Percentiles rank a stretch among this genome's conserved stretches.
phyloP scores from a whole-genome alignment of 2,113 vertebrate species.

The Hippocampus comes region DNA sequence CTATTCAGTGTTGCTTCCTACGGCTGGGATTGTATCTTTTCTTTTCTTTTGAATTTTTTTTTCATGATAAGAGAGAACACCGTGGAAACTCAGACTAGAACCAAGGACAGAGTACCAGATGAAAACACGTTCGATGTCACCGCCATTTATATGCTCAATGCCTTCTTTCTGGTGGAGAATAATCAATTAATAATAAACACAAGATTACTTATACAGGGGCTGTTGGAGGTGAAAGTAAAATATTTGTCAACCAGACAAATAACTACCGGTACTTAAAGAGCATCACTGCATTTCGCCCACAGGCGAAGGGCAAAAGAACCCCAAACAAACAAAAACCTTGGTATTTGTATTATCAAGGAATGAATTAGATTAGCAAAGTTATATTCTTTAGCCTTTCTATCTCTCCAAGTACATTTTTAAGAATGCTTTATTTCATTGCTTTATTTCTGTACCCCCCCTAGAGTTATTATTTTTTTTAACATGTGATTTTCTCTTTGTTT shows the following conservation, averaged over 20 bases:
- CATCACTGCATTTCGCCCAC: neutral
- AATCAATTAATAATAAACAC: constrained; percentile 18
- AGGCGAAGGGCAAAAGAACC: neutral
- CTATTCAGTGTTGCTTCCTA: constrained; percentile 30
- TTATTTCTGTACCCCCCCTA: neutral
- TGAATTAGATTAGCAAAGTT: neutral
- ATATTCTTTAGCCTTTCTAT: too few relatives aligned
- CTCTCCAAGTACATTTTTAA: neutral
- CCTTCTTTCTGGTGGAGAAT: constrained; percentile 19
- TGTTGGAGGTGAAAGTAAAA: neutral
- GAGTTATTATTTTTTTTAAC: neutral
- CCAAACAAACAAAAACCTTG: neutral
- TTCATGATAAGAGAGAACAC: constrained; percentile 13
- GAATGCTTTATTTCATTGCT: neutral
- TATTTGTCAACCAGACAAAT: neutral
- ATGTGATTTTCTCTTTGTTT: neutral
- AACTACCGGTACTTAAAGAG: neutral
- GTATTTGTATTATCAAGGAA: neutral
- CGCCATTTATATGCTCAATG: constrained; percentile 21
- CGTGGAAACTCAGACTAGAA: constrained; percentile 24
- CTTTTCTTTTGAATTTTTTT: constrained; percentile 7
- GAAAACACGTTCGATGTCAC: constrained; percentile 5
- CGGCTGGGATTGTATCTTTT: constrained; percentile 36
- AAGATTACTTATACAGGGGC: neutral
- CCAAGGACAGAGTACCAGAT: constrained; percentile 22